These are phyloP conservation scores for Bemisia tabaci DNA, from an alignment of 1,140 invertebrate genomes.

Conservation along the genomic window DNA sequence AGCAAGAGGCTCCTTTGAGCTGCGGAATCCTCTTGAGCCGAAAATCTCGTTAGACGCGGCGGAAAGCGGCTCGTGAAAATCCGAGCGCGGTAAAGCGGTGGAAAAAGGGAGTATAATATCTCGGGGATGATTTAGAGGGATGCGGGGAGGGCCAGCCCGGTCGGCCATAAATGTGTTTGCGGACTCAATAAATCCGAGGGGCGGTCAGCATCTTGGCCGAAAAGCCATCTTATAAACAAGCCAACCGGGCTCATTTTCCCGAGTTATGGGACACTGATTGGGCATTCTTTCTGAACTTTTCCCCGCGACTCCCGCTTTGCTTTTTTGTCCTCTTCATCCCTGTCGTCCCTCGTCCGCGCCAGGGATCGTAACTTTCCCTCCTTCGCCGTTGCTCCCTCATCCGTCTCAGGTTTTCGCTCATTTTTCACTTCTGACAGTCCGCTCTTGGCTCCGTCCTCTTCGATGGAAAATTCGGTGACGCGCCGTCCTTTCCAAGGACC, in stretches of 20 bases:
- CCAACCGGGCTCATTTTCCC: slow-evolving; percentile 1
- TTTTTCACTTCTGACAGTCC: neutral
- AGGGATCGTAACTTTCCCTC: neutral
- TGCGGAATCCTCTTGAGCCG: too few species aligned
- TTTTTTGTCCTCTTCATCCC: neutral
- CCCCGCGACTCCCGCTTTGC: neutral
- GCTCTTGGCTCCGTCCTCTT: too few species aligned
- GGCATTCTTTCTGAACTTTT: slow-evolving; percentile 1
- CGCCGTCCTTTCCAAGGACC: too few species aligned
- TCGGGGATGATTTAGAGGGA: slow-evolving; percentile 5
- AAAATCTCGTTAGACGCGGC: too few species aligned
- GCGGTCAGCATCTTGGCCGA: neutral
- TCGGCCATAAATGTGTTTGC: neutral
- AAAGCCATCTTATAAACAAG: slow-evolving; percentile 2
- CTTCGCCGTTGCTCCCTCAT: neutral
- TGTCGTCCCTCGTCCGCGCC: neutral
- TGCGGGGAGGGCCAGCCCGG: neutral
- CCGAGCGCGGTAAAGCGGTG: too few species aligned
- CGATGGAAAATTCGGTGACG: too few species aligned
- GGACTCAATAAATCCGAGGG: slow-evolving; percentile 2
- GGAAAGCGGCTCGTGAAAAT: too few species aligned
- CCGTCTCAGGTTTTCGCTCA: neutral
- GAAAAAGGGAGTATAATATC: neutral
- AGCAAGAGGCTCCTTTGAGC: too few species aligned
- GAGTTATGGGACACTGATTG: slow-evolving; percentile 7